A percentile compares a stretch with the other conserved stretches of the same genome.
Evolutionary conservation across 2,113 vertebrate species (phyloP).

Genomic region (Epinephelus fuscoguttatus): DNA sequence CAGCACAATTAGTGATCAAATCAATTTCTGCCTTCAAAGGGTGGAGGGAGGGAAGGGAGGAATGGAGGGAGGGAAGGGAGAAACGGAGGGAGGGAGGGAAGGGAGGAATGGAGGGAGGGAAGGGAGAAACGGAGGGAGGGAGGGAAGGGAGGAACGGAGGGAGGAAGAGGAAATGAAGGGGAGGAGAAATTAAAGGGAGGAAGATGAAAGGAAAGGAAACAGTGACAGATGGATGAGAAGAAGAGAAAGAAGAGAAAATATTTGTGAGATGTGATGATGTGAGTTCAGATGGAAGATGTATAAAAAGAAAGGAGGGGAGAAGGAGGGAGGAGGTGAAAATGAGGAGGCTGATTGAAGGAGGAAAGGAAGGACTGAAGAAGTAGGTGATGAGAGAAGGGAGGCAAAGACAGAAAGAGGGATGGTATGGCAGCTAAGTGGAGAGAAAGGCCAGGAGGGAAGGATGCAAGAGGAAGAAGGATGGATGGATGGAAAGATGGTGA

Average conservation of each 20-base stretch:
- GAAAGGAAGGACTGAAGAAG: no score
- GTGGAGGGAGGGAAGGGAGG: not conserved
- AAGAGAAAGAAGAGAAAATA: not conserved
- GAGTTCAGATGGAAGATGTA: not conserved
- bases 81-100: not conserved
- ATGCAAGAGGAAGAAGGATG: no score
- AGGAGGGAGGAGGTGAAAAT: not conserved
- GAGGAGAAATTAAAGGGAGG: not conserved
- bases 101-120: not conserved
- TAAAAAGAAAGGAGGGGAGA: not conserved
- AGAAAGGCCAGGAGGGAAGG: no score
- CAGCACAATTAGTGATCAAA: conserved; percentile 70
- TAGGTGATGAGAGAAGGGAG: no score
- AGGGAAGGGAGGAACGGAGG: not conserved
- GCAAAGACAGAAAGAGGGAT: no score
- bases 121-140: not conserved
- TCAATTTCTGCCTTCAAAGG: conserved; percentile 55
- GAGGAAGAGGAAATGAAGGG: not conserved
- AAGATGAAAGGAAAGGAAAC: not conserved
- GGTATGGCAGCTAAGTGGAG: no score
- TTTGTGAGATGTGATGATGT: not conserved
- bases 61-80: not conserved
- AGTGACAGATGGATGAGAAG: not conserved
- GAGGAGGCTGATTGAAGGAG: not conserved
- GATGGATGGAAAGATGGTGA: not conserved